Evolutionary conservation across 2,888 invertebrate genomes (phyloP), one percentile per base, ranked within the genome.

Genomic region (Andricus quercusramuli): DNA sequence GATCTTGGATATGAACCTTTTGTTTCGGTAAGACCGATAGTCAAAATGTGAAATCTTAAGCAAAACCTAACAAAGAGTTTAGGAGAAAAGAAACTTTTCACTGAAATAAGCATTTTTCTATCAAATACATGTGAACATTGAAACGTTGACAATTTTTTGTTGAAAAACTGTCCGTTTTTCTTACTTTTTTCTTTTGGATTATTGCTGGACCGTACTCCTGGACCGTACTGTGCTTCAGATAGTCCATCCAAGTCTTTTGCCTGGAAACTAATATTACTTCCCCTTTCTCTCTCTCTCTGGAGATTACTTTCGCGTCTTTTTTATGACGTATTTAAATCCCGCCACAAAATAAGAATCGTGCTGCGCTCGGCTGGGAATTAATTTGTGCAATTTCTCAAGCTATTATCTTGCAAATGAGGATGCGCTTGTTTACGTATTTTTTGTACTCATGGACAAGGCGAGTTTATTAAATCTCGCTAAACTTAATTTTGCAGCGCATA

Each of bases 301-400:
- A 56, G 29, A 56, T 32, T 56, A 32, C 74, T 56, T 32, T 47
- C n/a, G 1, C 4, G 6, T 56, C 20, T 70, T 56, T 22, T 32
- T 74, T 32, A 32, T 51, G 74, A 74, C 20, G 74, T 56, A 56
- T 74, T 74, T 56, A n/a, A 74, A 56, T 74, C 56, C n/a, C 13
- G 32, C 74, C 70, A 70, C 29, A 20, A 51, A 70, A 70, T 32
- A 70, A 70, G 51, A 51, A 70, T 51, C 20, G 51, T 51, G 47
- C 70, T 56, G 32, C 51, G n/a, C 74, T 22, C n/a, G 56, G 51
- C 20, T 56, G 51, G 32, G 74, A 74, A 29, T 74, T 56, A 74
- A 74, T 74, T 74, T 74, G 74, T 32, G 37, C 32, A 74, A 74
- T 74, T 74, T 56, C 74, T 74, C 74, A 74, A 74, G 74, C 56